Base-by-base conservation (phyloP, 2,797 vertebrate genomes). In the Borostomias antarcticus region DNA sequence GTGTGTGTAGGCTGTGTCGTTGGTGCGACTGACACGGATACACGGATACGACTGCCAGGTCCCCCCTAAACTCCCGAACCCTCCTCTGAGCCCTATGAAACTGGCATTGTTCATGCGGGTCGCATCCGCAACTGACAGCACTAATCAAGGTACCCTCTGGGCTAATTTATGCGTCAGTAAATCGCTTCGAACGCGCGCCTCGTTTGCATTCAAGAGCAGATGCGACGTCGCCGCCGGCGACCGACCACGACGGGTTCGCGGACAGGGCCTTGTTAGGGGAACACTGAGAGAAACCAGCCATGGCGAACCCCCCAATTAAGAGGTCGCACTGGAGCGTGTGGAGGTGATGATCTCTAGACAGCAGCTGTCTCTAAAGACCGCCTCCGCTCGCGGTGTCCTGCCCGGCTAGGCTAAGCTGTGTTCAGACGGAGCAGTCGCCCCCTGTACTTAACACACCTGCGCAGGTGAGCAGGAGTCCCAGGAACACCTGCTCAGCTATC, bases 361-460 rank as follows among this genome's bases (percentile, higher is more conserved):
- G 58, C 32, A 58, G 58, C 15, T 15, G 25, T n/a, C 58, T 43
- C 37, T 26, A 59, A 59, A 25, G 58, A 25, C 58, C 15, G 35
- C 37, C 13, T 33, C 15, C 9, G n/a, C 30, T 21, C 28, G n/a
- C 32, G 26, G 26, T 30, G 53, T 56, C 28, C 53, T n/a, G 53
- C 53, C 53, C n/a, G n/a, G n/a, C n/a, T n/a, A 56, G 15, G 21
- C 25, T 40, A 40, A 40, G 58, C 35, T 17, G 13, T 37, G 8
- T 59, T 15, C 37, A 59, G 53, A 28, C 23, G 35, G 57, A 37
- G n/a, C 19, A 5, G 21, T 58, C 33, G 13, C 23, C 25, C 57
- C 35, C 57, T 59, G 35, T 59, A 37, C 58, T 17, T 56, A 7
- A 5, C 25, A 26, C 58, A 59, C 58, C 58, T 59, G 58, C 21